phyloP scores from a whole-genome alignment of 2,797 vertebrate genomes.

The Odontamblyopus lacepedii region DNA sequence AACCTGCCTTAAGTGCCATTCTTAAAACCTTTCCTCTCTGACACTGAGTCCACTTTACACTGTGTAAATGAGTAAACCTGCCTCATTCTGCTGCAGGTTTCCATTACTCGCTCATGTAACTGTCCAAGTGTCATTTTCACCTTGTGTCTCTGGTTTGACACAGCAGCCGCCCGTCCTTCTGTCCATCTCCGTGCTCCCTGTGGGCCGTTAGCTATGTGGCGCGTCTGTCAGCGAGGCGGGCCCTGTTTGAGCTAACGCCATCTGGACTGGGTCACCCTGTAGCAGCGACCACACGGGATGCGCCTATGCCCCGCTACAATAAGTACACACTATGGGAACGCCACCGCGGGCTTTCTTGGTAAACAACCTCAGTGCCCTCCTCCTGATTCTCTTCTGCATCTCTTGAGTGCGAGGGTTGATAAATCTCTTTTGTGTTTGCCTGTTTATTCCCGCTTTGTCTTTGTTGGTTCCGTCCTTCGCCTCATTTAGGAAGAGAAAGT shows the following conservation, averaged over 20 bases:
- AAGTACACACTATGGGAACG: conserved; percentile 51
- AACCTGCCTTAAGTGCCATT: background rate
- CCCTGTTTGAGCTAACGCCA: conserved; percentile 58
- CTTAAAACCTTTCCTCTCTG: background rate
- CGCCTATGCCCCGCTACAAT: conserved; percentile 60
- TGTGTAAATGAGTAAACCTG: no score
- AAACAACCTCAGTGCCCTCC: conserved; percentile 4
- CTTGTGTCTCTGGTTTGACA: conserved; percentile 26
- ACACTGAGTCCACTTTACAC: background rate
- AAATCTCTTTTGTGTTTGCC: conserved; percentile 67
- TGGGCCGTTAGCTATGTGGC: conserved; percentile 45
- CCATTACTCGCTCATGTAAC: background rate
- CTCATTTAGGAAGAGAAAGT: conserved; percentile 62
- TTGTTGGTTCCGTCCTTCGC: conserved; percentile 56
- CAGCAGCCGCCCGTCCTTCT: conserved; percentile 30
- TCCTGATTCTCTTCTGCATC: conserved; percentile 32
- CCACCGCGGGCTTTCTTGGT: conserved; percentile 51
- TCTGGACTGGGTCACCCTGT: conserved; percentile 70
- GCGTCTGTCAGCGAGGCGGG: conserved; percentile 57
- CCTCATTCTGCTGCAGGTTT: background rate
- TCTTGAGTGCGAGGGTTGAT: conserved; percentile 70
- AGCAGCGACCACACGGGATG: conserved; percentile 57
- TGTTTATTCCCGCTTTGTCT: conserved; percentile 73
- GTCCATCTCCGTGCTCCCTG: conserved; percentile 39
- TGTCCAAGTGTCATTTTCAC: conserved; percentile 10